Base-by-base conservation (phyloP, 2,888 invertebrate species). In the Listrodromus nycthemerus region DNA sequence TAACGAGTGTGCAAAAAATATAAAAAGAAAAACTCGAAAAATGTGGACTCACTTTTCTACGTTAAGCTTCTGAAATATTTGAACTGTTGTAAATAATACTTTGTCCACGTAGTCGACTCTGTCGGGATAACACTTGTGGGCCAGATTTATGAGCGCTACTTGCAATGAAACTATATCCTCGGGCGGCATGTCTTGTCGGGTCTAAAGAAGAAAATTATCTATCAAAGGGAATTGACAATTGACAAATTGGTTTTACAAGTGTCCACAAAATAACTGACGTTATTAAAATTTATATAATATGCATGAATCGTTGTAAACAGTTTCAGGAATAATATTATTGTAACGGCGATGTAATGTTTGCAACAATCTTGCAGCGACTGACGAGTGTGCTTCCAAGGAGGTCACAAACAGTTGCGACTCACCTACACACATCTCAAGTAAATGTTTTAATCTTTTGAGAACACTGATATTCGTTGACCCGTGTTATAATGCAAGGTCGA, bases 81-180 rank as follows among this genome's bases (percentile, higher is more conserved):
- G 97, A 85, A 97, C 96, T 0, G 99, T 99, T 65, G 98, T 98
- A 71, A 97, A 96, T 87, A 99, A 95, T 21, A 99, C 99, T 91
- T 98, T 97, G 93, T 99, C 99, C 2, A 99, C 98, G 91, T 98
- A 99, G 93, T 98, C 97, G 19, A 98, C 96, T 90, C 97, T 95
- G 91, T 98, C 98, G 0, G 98, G 98, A 94, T 99, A 99, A 92
- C 99, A 99, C 91, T 99, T 98, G 90, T 99, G 97, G 0, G 99
- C 99, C 85, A 99, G 94, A 94, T 98, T 98, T 77, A 99, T 96
- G 63, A 99, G 94, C 6, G 99, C 97, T 76, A 99, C 98, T 95
- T 99, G 99, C 77, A 99, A 95, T 7, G 99, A 97, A 21, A 99
- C 96, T 92, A 98, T 98, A 94, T 99, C 99, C 94, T 99, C 99